Base-by-base conservation (phyloP, 2,113 vertebrate species). In the Tilapia sparmanii region DNA sequence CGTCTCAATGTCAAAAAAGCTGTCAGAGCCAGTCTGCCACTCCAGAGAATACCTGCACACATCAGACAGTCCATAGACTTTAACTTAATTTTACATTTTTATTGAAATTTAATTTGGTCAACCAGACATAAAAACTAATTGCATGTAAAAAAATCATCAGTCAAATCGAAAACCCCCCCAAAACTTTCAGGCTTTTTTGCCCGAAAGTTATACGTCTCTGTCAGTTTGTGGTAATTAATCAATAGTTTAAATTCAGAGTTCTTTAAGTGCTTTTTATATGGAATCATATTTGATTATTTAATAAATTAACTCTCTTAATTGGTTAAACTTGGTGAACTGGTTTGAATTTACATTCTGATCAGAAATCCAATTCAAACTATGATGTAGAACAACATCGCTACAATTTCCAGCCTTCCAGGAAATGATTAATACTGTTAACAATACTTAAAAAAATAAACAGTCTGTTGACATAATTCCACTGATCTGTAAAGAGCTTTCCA, bases 1-100 rank as follows among this genome's bases (percentile, higher is more conserved):
- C 5, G 96, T 96, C 83, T 99, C 97, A 89, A 99, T 96, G 89
- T 97, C 97, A 91, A 99, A 99, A 90, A 96, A 96, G 95, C 95
- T 98, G 95, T 98, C 97, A 19, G 95, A 90, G 86, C 98, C 96
- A 24, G 87, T 96, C 90, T 96, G 97, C 97, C 97, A 97, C 80
- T 98, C 97, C 79, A 98, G 95, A 82, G 98, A 97, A 90, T 99
- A 99, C 95, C 98, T 99, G 95, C 22, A 84, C 57, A 81, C 42
- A 90, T 31, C 26, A 38, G 52, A 57, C 53, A 61, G 9, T 55
- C 52, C 50, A 13, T 15, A 13, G 13, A 42, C n/a, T 4, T 45
- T 7, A 45, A 45, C 22, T 73, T 45, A 15, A 24, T 45, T 73
- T 22, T 45, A 7, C 6, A 35, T 8, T n/a, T 66, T 0, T 66